Percentiles rank a stretch among this genome's conserved stretches.
phyloP scores from a whole-genome alignment of 2,888 invertebrate species.

The Orgyia antiqua region DNA sequence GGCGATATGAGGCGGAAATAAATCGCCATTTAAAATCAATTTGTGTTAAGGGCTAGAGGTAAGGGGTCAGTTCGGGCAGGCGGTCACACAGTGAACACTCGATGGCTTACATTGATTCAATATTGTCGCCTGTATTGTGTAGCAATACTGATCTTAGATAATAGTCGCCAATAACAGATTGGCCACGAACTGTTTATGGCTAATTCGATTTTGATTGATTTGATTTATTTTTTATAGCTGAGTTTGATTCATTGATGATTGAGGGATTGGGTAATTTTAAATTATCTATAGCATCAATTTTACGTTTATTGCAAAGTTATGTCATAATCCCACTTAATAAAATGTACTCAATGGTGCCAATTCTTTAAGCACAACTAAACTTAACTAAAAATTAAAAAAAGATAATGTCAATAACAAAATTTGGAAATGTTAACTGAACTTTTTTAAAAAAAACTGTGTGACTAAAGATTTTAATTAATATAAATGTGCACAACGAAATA shows the following conservation, averaged over 20 bases:
- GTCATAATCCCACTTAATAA: too few species aligned
- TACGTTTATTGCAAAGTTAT: too few species aligned
- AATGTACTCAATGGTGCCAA: too few species aligned
- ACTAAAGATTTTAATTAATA: too few species aligned
- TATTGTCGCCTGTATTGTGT: slow-evolving; percentile 31
- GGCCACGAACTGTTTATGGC: slow-evolving; percentile 24
- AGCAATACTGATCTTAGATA: slow-evolving; percentile 28
- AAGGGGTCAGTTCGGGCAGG: slow-evolving; percentile 42
- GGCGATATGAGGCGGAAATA: slow-evolving; percentile 76
- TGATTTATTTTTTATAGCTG: background rate
- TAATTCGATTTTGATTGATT: slow-evolving; percentile 20
- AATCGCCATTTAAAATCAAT: slow-evolving; percentile 78
- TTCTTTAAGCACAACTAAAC: too few species aligned
- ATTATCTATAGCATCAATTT: too few species aligned
- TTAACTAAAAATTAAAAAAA: too few species aligned
- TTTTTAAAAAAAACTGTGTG: too few species aligned
- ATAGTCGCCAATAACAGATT: slow-evolving; percentile 23
- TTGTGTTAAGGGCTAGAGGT: slow-evolving; percentile 70
- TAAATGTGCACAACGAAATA: too few species aligned
- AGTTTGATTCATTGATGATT: background rate
- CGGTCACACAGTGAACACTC: slow-evolving; percentile 33
- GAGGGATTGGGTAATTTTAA: too few species aligned
- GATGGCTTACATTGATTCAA: slow-evolving; percentile 22
- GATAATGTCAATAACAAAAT: too few species aligned
- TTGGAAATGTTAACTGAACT: too few species aligned